A percentile compares a stretch with the other conserved stretches of the same genome.
phyloP scores from a whole-genome alignment of 2,888 invertebrate species.

The Tenthredo distinguenda region DNA sequence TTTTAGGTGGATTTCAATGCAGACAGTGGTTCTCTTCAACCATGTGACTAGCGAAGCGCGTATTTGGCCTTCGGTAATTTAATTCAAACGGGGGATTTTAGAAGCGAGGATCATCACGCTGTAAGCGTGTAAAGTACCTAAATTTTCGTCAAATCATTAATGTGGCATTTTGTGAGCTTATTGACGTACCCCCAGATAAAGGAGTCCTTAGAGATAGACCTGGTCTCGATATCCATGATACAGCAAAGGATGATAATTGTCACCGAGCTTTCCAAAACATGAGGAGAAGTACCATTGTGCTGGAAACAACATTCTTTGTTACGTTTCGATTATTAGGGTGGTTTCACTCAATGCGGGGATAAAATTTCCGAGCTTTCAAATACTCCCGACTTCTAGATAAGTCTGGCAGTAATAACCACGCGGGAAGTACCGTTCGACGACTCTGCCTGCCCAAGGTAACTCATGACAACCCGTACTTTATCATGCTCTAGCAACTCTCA shows the following conservation, averaged over 20 bases:
- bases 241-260: conserved; percentile 37
- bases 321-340: background rate
- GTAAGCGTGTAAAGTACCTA: conserved; percentile 16
- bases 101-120: background rate
- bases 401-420: background rate
- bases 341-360: background rate
- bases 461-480: conserved; percentile 9
- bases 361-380: background rate
- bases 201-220: conserved; percentile 18
- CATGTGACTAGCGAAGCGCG: background rate
- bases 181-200: conserved; percentile 38
- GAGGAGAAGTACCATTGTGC: conserved; percentile 40
- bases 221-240: conserved; percentile 29
- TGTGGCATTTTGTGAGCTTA: background rate
- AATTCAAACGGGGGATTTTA: background rate
- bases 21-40: too few relatives aligned
- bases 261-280: conserved; percentile 39
- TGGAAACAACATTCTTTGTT: conserved; percentile 43
- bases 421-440: conserved; percentile 7
- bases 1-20: background rate
- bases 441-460: conserved; percentile 34
- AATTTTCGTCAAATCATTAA: background rate
- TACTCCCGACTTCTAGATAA: background rate
- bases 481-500: conserved; percentile 31
- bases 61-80: background rate